These are phyloP conservation scores for Seison nebaliae DNA, from an alignment of 1,140 invertebrate species.

Conservation along the genomic window DNA sequence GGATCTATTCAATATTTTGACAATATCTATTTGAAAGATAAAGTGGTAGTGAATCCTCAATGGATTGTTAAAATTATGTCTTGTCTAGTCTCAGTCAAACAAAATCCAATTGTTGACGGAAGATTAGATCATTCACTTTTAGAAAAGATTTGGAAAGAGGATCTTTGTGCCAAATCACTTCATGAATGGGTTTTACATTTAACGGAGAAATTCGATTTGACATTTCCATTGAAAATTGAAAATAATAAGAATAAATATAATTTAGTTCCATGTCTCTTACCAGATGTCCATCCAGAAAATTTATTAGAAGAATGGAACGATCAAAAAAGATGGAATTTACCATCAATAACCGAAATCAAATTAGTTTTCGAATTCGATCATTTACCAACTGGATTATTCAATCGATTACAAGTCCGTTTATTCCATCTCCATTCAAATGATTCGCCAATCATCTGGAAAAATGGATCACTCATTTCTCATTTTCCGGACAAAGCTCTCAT, in stretches of 20 bases:
- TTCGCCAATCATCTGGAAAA: conserved; percentile 22
- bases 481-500: conserved; percentile 22
- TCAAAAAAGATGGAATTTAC: conserved; percentile 2
- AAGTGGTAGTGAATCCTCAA: conserved; percentile 26
- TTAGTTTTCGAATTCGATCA: conserved; percentile 16
- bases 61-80: conserved; percentile 28
- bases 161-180: conserved; percentile 18
- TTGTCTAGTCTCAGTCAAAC: conserved; percentile 23
- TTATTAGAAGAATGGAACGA: neutral
- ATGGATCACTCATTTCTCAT: conserved; percentile 22
- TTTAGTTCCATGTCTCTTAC: conserved; percentile 23
- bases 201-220: conserved; percentile 27
- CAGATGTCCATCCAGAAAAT: conserved; percentile 18
- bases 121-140: conserved; percentile 20
- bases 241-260: conserved; percentile 19
- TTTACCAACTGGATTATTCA: conserved; percentile 24
- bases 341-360: conserved; percentile 7
- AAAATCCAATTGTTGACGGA: conserved; percentile 21
- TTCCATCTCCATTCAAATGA: conserved; percentile 23
- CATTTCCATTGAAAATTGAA: conserved; percentile 20
- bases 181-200: conserved; percentile 23
- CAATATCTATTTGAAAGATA: conserved; percentile 19
- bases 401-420: conserved; percentile 24
- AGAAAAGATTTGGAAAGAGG: conserved; percentile 19
- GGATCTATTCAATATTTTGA: conserved; percentile 26